phyloP scores from a whole-genome alignment of 2,888 invertebrate species.

The Rhorus exstirpatorius region DNA sequence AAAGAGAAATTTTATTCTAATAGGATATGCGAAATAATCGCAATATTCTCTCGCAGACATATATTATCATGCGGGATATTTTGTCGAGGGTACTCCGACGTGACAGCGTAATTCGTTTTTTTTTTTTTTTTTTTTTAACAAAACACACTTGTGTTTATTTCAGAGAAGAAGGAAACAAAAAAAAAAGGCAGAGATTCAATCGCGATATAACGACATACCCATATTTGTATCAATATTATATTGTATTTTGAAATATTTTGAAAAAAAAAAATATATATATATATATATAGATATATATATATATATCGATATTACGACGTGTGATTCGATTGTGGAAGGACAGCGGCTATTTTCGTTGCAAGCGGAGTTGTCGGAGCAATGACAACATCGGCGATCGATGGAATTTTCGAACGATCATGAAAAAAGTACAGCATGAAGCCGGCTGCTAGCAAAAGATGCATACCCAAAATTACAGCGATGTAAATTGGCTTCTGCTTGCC shows the following conservation, averaged over 20 bases:
- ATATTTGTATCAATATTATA: background rate
- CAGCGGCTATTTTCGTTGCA: constrained; percentile 43
- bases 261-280: too few relatives aligned
- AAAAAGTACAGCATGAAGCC: constrained; percentile 96
- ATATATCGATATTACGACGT: constrained; percentile 35
- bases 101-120: background rate
- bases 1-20: too few relatives aligned
- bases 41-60: too few relatives aligned
- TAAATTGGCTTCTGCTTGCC: constrained; percentile 89
- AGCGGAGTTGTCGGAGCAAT: constrained; percentile 22
- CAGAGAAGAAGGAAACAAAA: background rate
- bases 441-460: constrained; percentile 94
- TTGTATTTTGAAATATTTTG: background rate
- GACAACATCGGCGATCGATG: background rate
- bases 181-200: background rate
- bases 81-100: too few relatives aligned
- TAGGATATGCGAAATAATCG: too few relatives aligned
- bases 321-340: background rate
- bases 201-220: background rate
- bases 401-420: constrained; percentile 87
- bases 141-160: constrained; percentile 10
- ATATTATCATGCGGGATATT: too few relatives aligned
- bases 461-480: constrained; percentile 90
- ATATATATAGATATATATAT: too few relatives aligned
- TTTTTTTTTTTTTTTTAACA: constrained; percentile 3